Evolutionary conservation across 92 coral and sea anemone species (phyloP), one percentile per base, ranked within the genome.

Genomic region (Plumapathes pennacea): DNA sequence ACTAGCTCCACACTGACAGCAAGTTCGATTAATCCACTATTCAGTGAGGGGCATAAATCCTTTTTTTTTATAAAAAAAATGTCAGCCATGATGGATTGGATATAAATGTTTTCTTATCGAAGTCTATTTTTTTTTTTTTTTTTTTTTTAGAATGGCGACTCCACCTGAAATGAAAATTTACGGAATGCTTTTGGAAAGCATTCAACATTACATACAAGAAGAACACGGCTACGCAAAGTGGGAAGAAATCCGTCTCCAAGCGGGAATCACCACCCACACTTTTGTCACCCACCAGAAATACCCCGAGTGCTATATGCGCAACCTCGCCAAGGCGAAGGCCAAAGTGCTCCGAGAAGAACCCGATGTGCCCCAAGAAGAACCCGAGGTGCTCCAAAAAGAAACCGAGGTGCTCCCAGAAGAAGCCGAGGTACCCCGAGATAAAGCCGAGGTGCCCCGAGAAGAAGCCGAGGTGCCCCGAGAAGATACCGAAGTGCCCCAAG

Each of bases 111-210:
- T n/a, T n/a, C n/a, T n/a, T n/a, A n/a, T n/a, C n/a, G n/a, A n/a
- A n/a, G n/a, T n/a, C n/a, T n/a, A n/a, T n/a, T n/a, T n/a, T n/a
- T n/a, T n/a, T n/a, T n/a, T n/a, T n/a, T n/a, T n/a, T 36, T 8
- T 36, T 36, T n/a, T 36, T n/a, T 8, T 36, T 8, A 36, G 8
- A n/a, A 36, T n/a, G 9, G 8, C 41, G n/a, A n/a, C 41, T 8
- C n/a, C 41, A n/a, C 41, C 41, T 36, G 8, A 8, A n/a, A 8
- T 36, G 32, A 64, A 5, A 4, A 87, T 87, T 89, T 87, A 87
- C 32, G 96, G 96, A 1, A 54, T 87, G 50, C 72, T 87, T 7
- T 68, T 87, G 12, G 96, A 87, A 23, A 83, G 89, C 38, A 74
- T 87, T 15, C 67, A 67, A 32, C 58, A 38, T 33, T 68, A 58